Base-by-base conservation (phyloP, 2,888 invertebrate species). In the Parasteatoda lunata region DNA sequence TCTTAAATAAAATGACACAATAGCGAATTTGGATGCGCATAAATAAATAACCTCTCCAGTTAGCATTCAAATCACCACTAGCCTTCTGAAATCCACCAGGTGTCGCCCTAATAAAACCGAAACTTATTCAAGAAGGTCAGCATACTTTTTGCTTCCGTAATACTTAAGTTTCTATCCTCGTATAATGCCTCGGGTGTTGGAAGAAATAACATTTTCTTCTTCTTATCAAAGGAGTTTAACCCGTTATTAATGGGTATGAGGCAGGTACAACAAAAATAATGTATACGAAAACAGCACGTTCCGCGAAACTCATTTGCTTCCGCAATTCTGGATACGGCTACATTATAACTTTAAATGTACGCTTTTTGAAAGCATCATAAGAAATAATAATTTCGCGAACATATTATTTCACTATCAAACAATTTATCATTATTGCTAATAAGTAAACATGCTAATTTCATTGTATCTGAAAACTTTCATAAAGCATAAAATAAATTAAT, bases 221-320 rank as follows among this genome's bases (percentile, higher is more conserved):
- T 68, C 75, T 79, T 51, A 49, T 73, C 69, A 11, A 8, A 52
- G 13, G 13, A 51, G 7, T 11, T 51, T 68, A 75, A 30, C 69
- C 84, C 84, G 84, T 84, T 84, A 84, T 51, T 68, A 47, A 3
- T 48, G 52, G 45, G 66, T 65, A 15, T 15, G 11, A 13, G 65
- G 45, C 52, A 64, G 45, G 11, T 48, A 54, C 59, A 4, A 65
- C 68, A 68, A 75, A 49, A 59, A 15, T 52, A 51, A 73, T 47
- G n/a, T 47, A 30, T 59, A 5, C 70, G 47, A 48, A 69, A 73
- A 64, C 59, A n/a, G 52, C 73, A 66, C 66, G 51, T 49, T 75
- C 70, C 7, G 52, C 75, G 9, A 5, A 47, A 52, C 65, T 15
- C 52, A 49, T 52, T 65, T 7, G 30, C 82, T 82, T 82, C 82